A percentile compares a stretch with the other conserved stretches of the same genome.
Conservation (phyloP, 2,797 vertebrate species). For the Bovichtus diacanthus region DNA sequence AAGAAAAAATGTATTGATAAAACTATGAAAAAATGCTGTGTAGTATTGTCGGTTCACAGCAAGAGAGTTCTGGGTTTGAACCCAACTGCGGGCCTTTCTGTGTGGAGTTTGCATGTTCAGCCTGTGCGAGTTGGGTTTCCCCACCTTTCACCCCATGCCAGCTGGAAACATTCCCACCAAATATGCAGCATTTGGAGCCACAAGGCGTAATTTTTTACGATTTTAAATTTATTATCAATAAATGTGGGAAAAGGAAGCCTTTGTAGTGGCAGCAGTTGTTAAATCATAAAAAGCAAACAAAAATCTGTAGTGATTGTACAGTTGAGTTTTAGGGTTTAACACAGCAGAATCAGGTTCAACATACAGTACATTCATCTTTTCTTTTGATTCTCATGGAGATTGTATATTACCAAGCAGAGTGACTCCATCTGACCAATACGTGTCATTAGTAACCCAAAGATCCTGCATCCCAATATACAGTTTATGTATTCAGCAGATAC, state of each 20-base stretch:
- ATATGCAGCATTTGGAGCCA: conserved; percentile 10
- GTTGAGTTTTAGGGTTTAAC: conserved; percentile 31
- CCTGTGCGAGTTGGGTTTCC: neutral
- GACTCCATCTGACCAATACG: conserved; percentile 25
- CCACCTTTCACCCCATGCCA: neutral
- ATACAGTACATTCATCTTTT: conserved; percentile 74
- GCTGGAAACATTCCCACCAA: neutral
- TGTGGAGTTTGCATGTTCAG: neutral
- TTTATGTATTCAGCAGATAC: neutral
- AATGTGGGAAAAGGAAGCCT: conserved; percentile 36
- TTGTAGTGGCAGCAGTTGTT: conserved; percentile 29
- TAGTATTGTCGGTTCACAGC: neutral
- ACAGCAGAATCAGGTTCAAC: conserved; percentile 65
- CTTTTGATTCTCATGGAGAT: conserved; percentile 58
- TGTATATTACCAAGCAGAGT: conserved; percentile 15
- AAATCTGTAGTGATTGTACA: conserved; percentile 54
- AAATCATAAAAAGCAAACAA: conserved; percentile 50
- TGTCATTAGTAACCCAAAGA: conserved; percentile 15
- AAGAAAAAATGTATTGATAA: neutral
- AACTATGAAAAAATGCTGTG: neutral
- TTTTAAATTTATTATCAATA: conserved; percentile 64
- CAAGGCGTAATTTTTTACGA: neutral
- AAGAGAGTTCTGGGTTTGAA: neutral
- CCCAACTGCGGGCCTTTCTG: neutral
- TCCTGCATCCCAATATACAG: neutral